These are phyloP conservation scores for Piezodorus guildinii DNA, from an alignment of 1,140 invertebrate species.

Conservation along the genomic window DNA sequence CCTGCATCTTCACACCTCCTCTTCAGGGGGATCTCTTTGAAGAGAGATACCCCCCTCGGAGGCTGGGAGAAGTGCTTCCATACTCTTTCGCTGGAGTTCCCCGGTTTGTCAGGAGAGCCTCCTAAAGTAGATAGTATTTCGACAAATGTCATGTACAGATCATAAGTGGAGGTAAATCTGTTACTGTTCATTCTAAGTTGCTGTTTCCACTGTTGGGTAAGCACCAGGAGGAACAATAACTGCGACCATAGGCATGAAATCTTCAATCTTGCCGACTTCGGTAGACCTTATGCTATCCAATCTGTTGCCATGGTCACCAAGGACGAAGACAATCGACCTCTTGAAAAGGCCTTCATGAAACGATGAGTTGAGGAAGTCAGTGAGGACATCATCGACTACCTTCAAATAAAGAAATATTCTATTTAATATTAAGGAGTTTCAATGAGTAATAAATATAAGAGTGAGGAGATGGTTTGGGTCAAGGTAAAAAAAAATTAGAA, in stretches of 20 bases:
- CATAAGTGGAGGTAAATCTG: slow-evolving; percentile 36
- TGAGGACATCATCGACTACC: slow-evolving; percentile 38
- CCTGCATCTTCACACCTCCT: slow-evolving; percentile 39
- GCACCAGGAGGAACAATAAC: slow-evolving; percentile 40
- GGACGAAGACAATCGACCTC: slow-evolving; percentile 38
- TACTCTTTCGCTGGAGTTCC: slow-evolving; percentile 22
- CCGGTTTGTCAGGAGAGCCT: background rate
- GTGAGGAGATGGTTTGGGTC: too few relatives aligned
- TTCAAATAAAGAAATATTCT: slow-evolving; percentile 18
- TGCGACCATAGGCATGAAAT: slow-evolving; percentile 43
- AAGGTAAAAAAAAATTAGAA: too few relatives aligned
- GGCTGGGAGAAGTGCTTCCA: slow-evolving; percentile 23
- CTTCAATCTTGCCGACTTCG: slow-evolving; percentile 43
- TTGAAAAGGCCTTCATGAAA: slow-evolving; percentile 34
- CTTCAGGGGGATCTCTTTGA: slow-evolving; percentile 30
- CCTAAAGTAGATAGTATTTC: slow-evolving; percentile 21
- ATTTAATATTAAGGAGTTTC: background rate
- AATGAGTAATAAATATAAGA: too few relatives aligned
- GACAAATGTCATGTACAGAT: slow-evolving; percentile 33
- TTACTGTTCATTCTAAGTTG: slow-evolving; percentile 37
- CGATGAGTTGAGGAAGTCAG: slow-evolving; percentile 33
- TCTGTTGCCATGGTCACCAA: slow-evolving; percentile 43
- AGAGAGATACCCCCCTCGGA: slow-evolving; percentile 27
- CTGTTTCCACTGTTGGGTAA: slow-evolving; percentile 29
- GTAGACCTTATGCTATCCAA: slow-evolving; percentile 41